Percentiles rank a stretch among this genome's conserved stretches.
Evolutionary conservation across 2,888 invertebrate species (phyloP).

Genomic region (Cotesia congregata): DNA sequence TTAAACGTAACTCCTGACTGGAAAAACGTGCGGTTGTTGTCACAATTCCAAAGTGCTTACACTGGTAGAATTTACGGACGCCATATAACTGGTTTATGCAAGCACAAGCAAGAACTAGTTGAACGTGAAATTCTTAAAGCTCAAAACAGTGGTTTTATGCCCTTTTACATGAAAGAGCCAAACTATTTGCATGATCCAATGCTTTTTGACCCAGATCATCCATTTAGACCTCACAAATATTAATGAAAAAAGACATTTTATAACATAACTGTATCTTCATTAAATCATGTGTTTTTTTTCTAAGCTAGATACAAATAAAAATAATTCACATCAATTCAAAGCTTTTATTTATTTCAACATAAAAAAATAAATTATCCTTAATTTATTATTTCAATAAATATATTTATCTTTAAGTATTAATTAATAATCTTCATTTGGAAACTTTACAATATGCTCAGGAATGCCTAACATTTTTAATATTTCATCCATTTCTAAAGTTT

Average conservation of each 20-base stretch:
- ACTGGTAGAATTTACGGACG: slow-evolving; percentile 93
- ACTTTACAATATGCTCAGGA: slow-evolving; percentile 71
- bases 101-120: slow-evolving; percentile 81
- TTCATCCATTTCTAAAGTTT: slow-evolving; percentile 69
- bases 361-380: background rate
- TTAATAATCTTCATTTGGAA: slow-evolving; percentile 75
- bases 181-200: slow-evolving; percentile 89
- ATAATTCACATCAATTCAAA: slow-evolving; percentile 43
- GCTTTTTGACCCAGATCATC: slow-evolving; percentile 90
- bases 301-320: background rate
- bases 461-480: slow-evolving; percentile 72
- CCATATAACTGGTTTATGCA: slow-evolving; percentile 95
- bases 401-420: slow-evolving; percentile 54
- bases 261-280: background rate
- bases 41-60: slow-evolving; percentile 96
- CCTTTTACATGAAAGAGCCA: slow-evolving; percentile 83
- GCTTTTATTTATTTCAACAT: slow-evolving; percentile 29
- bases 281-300: background rate
- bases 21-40: slow-evolving; percentile 91
- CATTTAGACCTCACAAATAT: slow-evolving; percentile 84
- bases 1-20: slow-evolving; percentile 86
- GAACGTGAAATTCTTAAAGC: slow-evolving; percentile 83
- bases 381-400: background rate
- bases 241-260: slow-evolving; percentile 65
- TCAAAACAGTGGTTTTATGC: slow-evolving; percentile 83